phyloP scores from a whole-genome alignment of 2,113 vertebrate genomes.

The Gymnobelideus leadbeateri region DNA sequence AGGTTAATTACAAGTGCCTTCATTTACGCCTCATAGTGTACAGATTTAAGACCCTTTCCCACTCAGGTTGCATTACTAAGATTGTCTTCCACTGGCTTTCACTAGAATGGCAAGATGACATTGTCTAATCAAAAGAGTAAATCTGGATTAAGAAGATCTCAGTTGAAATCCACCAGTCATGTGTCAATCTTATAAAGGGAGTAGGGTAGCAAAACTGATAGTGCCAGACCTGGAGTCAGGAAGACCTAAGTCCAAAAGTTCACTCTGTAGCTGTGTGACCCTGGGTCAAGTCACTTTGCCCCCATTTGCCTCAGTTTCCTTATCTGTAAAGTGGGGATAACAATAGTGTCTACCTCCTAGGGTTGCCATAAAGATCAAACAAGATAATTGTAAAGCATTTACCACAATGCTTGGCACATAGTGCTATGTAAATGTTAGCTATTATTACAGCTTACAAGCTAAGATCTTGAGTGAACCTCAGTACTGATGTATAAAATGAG shows the following conservation, averaged over 20 bases:
- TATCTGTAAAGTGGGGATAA: neutral
- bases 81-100: neutral
- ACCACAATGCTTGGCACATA: too few species aligned
- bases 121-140: neutral
- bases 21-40: neutral
- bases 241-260: neutral
- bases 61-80: neutral
- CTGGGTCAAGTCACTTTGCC: neutral
- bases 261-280: neutral
- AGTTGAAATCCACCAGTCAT: neutral
- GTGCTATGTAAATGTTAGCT: neutral
- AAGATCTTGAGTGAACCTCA: neutral
- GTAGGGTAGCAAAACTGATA: neutral
- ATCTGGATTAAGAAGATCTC: neutral
- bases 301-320: neutral
- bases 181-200: neutral
- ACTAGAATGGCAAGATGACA: neutral
- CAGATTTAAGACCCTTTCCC: neutral
- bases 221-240: neutral
- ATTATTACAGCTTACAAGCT: neutral
- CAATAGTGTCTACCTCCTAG: too few species aligned
- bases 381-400: too few species aligned
- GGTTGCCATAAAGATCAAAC: too few species aligned
- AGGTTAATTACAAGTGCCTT: neutral
- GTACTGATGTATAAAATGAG: neutral